Conservation (phyloP, 1,140 invertebrate genomes). For the Aplysia californica region DNA sequence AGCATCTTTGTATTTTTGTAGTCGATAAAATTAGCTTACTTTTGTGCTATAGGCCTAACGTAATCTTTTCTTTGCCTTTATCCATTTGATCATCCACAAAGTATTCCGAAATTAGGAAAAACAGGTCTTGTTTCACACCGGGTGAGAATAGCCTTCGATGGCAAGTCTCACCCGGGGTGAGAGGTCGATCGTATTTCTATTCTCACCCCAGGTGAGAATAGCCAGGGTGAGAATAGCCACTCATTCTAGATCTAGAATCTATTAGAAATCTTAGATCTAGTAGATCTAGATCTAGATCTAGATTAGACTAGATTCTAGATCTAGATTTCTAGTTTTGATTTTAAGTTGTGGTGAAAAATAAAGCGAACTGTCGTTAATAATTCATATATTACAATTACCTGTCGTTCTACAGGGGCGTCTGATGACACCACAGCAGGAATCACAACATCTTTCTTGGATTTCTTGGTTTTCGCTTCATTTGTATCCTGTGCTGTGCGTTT, state of each 20-base stretch:
- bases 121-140: background rate
- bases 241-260: background rate
- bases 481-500: background rate
- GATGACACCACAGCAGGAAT: background rate
- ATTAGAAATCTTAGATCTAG: background rate
- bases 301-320: background rate
- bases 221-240: background rate
- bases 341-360: too few species aligned
- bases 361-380: too few species aligned
- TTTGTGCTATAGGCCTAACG: too few species aligned
- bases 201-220: background rate
- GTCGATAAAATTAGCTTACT: too few species aligned
- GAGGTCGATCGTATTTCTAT: too few species aligned
- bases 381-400: too few species aligned
- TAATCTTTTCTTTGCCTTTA: too few species aligned
- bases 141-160: background rate
- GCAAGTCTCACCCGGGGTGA: too few species aligned
- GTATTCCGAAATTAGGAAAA: background rate
- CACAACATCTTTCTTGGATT: background rate
- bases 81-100: background rate
- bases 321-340: background rate
- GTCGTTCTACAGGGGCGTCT: background rate
- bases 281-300: background rate
- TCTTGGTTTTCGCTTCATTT: background rate
- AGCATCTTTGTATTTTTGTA: too few species aligned